Percentiles rank a stretch among this genome's conserved stretches.
Conservation (phyloP, 2,888 invertebrate species). For the Andricus quercusramuli region DNA sequence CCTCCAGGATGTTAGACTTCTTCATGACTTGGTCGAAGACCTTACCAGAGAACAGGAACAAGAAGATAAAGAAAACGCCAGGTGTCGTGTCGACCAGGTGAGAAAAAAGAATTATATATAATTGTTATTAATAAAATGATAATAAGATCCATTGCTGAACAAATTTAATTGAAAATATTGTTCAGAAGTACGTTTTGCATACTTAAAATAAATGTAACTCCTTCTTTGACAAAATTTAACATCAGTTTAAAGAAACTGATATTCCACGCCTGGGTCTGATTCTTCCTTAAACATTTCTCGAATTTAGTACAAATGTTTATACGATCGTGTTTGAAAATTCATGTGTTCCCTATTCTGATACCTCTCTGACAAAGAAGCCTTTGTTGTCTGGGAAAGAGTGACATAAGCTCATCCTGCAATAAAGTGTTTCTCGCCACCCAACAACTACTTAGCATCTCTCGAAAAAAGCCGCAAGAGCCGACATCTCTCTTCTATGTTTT, state of each 20-base stretch:
- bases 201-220: no score
- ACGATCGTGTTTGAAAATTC: no score
- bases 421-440: not conserved
- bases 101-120: conserved; percentile 47
- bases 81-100: conserved; percentile 72
- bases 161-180: no score
- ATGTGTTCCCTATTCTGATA: not conserved
- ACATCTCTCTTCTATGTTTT: not conserved
- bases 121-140: no score
- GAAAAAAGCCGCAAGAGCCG: not conserved
- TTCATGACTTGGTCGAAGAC: conserved; percentile 76
- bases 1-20: conserved; percentile 76
- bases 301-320: not conserved
- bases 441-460: not conserved
- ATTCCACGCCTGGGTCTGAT: no score
- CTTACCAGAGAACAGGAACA: conserved; percentile 73
- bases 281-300: not conserved
- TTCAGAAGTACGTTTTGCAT: no score
- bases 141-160: no score
- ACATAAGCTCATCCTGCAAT: not conserved
- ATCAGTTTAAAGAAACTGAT: no score
- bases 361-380: not conserved
- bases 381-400: not conserved
- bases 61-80: conserved; percentile 66
- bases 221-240: no score